phyloP scores from a whole-genome alignment of 2,113 vertebrate species.

The Pseudolaguvia tuberculata region DNA sequence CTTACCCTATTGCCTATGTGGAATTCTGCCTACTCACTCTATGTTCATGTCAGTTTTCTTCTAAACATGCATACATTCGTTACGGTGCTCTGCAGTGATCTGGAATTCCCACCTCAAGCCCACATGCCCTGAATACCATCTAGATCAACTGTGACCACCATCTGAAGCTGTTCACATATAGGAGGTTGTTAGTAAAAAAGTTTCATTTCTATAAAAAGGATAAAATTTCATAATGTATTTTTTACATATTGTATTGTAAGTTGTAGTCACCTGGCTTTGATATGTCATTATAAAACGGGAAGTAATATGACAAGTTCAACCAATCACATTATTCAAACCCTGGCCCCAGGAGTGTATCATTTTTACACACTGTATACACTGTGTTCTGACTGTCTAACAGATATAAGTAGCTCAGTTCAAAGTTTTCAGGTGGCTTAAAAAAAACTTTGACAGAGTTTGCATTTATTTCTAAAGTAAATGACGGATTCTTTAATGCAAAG shows the following conservation, averaged over 20 bases:
- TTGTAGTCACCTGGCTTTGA: not conserved
- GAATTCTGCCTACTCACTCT: not conserved
- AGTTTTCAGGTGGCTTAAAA: not conserved
- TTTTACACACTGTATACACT: not conserved
- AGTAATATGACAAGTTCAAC: not conserved
- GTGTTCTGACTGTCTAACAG: too few species aligned
- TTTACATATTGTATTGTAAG: not conserved
- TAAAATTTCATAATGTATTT: not conserved
- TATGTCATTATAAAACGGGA: not conserved
- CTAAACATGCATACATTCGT: not conserved
- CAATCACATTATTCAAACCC: not conserved
- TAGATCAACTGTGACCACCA: not conserved
- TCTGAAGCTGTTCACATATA: not conserved
- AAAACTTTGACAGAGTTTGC: not conserved
- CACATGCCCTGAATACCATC: not conserved
- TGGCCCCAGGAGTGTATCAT: not conserved
- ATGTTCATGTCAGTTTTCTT: not conserved
- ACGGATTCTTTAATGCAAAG: not conserved
- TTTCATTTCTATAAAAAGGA: not conserved
- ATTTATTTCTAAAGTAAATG: not conserved
- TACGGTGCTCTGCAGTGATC: too few species aligned
- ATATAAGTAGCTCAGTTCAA: not conserved
- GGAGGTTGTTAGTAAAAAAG: not conserved
- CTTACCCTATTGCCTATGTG: conserved; percentile 2
- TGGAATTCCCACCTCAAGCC: not conserved